Conservation (phyloP, 2,888 invertebrate genomes). For the Agonopterix arenella region DNA sequence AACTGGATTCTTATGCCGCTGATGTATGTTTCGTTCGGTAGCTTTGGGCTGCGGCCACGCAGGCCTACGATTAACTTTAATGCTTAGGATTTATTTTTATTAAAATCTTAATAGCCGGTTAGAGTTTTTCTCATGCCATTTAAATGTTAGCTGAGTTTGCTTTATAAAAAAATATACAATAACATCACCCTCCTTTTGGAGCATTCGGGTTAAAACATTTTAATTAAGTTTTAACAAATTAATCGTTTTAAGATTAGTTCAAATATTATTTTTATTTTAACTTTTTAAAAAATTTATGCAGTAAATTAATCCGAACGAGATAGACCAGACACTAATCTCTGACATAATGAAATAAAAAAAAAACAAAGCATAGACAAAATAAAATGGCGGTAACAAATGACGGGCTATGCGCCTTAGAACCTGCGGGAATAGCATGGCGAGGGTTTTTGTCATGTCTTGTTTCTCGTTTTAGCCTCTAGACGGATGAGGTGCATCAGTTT, state of each 20-base stretch:
- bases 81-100: conserved; percentile 28
- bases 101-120: conserved; percentile 19
- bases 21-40: conserved; percentile 27
- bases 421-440: conserved; percentile 26
- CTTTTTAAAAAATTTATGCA: too few species aligned
- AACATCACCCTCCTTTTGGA: neutral
- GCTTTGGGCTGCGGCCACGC: conserved; percentile 31
- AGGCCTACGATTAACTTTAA: conserved; percentile 21
- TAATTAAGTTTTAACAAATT: too few species aligned
- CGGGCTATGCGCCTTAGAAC: conserved; percentile 30
- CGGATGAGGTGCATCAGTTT: conserved; percentile 60
- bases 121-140: conserved; percentile 1
- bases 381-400: conserved; percentile 43
- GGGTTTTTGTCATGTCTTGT: conserved; percentile 39
- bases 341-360: conserved; percentile 6
- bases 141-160: conserved; percentile 5
- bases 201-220: too few species aligned
- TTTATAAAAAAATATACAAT: conserved; percentile 7
- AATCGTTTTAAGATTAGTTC: too few species aligned
- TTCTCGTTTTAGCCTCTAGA: conserved; percentile 49
- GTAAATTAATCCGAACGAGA: neutral
- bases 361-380: conserved; percentile 39
- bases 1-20: conserved; percentile 43
- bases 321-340: neutral
- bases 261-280: too few species aligned